Evolutionary conservation across 2,113 vertebrate species (phyloP).

Genomic region (Equus quagga): DNA sequence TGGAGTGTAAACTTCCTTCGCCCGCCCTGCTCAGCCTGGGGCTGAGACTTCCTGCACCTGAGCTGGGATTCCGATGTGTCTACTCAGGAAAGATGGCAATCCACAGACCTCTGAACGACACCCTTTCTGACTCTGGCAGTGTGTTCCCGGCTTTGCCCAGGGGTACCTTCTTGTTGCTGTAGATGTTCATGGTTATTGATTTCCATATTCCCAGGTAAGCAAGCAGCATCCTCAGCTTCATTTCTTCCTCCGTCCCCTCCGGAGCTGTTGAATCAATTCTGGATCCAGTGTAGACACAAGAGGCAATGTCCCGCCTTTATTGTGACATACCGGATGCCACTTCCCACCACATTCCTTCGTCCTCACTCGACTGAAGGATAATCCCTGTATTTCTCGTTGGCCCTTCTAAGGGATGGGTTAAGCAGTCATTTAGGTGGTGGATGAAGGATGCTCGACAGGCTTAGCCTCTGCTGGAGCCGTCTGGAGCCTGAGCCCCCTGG

Average conservation of each 20-base stretch:
- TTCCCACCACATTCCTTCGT: neutral
- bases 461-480: neutral
- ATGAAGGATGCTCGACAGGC: neutral
- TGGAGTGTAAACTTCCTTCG: too few relatives aligned
- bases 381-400: neutral
- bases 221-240: neutral
- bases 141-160: too few relatives aligned
- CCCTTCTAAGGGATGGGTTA: too few relatives aligned
- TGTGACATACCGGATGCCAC: neutral
- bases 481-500: too few relatives aligned
- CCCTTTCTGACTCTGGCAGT: neutral
- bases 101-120: neutral
- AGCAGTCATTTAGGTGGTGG: neutral
- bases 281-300: neutral
- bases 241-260: neutral
- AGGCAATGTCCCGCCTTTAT: neutral
- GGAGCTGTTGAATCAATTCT: neutral
- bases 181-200: neutral
- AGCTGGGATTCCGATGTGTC: neutral
- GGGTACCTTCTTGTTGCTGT: neutral
- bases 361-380: neutral
- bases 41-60: too few relatives aligned
- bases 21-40: too few relatives aligned
- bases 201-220: neutral
- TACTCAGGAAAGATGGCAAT: too few relatives aligned